A percentile compares a stretch with the other conserved stretches of the same genome.
Evolutionary conservation across 2,113 vertebrate genomes (phyloP).

Genomic region (Alces alces): DNA sequence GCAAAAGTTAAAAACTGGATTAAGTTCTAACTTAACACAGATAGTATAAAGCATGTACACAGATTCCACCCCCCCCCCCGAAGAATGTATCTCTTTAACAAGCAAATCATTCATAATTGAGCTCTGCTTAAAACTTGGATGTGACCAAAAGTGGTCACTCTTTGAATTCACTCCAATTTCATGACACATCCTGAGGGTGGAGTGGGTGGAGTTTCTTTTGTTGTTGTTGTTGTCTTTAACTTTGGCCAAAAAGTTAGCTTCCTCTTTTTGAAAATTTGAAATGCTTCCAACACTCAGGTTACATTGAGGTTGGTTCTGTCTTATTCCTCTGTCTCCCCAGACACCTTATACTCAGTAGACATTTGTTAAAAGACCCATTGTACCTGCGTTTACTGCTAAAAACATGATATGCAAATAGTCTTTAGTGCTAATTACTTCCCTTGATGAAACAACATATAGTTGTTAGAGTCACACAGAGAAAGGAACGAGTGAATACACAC

Average conservation of each 20-base stretch:
- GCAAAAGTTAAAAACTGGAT: background rate
- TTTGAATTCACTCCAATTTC: slow-evolving; percentile 60
- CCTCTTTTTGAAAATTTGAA: slow-evolving; percentile 58
- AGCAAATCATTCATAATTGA: slow-evolving; percentile 30
- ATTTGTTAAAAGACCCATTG: background rate
- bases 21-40: background rate
- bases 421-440: background rate
- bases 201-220: slow-evolving; percentile 60
- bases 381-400: background rate
- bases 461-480: background rate
- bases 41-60: background rate
- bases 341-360: background rate
- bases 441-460: background rate
- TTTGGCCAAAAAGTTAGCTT: slow-evolving; percentile 50
- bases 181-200: slow-evolving; percentile 57
- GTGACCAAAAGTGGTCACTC: slow-evolving; percentile 23
- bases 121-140: slow-evolving; percentile 44
- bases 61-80: background rate
- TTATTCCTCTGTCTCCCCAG: background rate
- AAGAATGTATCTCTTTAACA: background rate
- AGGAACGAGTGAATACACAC: background rate
- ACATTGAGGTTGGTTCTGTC: background rate
- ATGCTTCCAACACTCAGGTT: slow-evolving; percentile 35
- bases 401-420: background rate
- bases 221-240: slow-evolving; percentile 59